Conservation (phyloP, 2,888 invertebrate species). For the Linnaemya tessellans region DNA sequence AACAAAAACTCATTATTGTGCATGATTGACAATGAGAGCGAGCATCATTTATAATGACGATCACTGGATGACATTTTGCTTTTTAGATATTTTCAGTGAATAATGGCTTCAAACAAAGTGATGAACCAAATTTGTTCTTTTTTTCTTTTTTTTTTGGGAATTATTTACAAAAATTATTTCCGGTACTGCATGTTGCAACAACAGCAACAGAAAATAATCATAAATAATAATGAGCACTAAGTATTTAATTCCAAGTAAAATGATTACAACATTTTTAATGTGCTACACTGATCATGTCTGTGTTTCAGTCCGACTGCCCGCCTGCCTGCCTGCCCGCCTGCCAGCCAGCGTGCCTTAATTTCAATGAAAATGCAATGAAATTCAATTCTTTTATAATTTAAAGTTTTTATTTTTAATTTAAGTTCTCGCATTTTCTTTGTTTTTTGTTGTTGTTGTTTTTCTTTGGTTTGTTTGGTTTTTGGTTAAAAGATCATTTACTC, state of each 20-base stretch:
- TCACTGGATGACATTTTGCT: conserved; percentile 12
- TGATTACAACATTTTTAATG: conserved; percentile 38
- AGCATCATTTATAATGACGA: conserved; percentile 5
- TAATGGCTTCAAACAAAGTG: neutral
- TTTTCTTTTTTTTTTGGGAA: neutral
- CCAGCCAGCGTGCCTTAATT: conserved; percentile 55
- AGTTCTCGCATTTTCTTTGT: conserved; percentile 2
- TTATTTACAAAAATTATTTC: conserved; percentile 70
- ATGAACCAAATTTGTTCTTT: conserved; percentile 15
- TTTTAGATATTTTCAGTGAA: conserved; percentile 7
- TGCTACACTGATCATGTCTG: neutral
- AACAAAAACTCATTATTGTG: conserved; percentile 8
- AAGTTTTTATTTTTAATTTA: conserved; percentile 14
- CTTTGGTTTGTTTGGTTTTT: conserved; percentile 17
- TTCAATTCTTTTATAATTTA: conserved; percentile 65
- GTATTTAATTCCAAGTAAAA: conserved; percentile 36
- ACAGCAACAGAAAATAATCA: neutral
- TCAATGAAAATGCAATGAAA: conserved; percentile 61
- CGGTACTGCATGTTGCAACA: conserved; percentile 69
- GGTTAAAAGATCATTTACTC: conserved; percentile 59
- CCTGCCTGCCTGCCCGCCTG: conserved; percentile 57
- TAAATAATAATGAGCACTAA: conserved; percentile 21
- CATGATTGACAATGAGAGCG: conserved; percentile 29
- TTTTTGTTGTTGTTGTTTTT: too few relatives aligned
- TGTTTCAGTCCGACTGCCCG: conserved; percentile 21